These are phyloP conservation scores for Petrocephalus microphthalmus DNA, from an alignment of 2,113 vertebrate species.

Conservation along the genomic window DNA sequence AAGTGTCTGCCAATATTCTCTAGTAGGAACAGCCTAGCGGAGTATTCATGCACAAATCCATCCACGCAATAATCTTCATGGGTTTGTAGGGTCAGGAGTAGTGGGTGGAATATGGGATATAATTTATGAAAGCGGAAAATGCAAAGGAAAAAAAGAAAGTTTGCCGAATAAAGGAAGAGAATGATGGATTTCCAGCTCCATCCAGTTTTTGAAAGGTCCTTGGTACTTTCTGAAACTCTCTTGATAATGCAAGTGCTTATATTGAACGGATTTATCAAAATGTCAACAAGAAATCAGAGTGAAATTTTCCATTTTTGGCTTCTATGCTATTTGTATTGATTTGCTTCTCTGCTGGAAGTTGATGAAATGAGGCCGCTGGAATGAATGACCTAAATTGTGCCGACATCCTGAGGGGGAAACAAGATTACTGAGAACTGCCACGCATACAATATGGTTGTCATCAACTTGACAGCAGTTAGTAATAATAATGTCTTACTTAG, in stretches of 20 bases:
- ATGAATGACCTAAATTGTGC: neutral
- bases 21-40: neutral
- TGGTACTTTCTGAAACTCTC: neutral
- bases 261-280: slow-evolving; percentile 1
- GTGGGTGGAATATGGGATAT: neutral
- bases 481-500: neutral
- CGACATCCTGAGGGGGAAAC: neutral
- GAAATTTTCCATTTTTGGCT: neutral
- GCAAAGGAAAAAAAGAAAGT: neutral
- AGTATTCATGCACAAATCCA: neutral
- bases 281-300: neutral
- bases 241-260: neutral
- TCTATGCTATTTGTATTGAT: neutral
- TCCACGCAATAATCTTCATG: neutral
- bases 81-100: neutral
- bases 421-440: neutral
- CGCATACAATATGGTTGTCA: neutral
- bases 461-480: neutral
- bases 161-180: neutral
- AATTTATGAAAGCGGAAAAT: neutral
- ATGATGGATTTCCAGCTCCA: neutral
- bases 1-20: neutral
- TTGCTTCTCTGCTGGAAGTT: neutral
- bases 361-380: neutral
- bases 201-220: neutral